phyloP scores from a whole-genome alignment of 1,140 invertebrate species.

The Harlomillsia oculata region DNA sequence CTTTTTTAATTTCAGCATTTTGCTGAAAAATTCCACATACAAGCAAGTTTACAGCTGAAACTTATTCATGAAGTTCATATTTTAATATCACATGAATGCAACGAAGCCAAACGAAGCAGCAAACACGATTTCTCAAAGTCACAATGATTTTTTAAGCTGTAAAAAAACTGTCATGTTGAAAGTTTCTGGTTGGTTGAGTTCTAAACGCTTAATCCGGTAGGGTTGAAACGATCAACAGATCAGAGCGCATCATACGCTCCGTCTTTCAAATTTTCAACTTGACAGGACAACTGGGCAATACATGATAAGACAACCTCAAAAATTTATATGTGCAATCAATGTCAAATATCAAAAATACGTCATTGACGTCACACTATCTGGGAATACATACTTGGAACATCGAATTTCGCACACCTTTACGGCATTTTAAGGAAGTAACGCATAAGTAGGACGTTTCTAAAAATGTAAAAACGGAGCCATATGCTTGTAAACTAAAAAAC shows the following conservation, averaged over 20 bases:
- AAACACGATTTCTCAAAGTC: constrained; percentile 3
- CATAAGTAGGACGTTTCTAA: no score
- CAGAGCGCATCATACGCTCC: constrained; percentile 4
- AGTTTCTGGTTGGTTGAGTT: constrained; percentile 7
- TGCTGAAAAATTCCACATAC: neutral
- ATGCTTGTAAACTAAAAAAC: no score
- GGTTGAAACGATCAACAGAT: constrained; percentile 6
- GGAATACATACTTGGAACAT: neutral
- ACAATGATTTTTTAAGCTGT: neutral
- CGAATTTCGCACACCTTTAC: neutral
- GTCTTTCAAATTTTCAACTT: neutral
- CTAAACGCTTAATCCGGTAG: constrained; percentile 11
- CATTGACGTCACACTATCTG: neutral
- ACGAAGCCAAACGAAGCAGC: neutral
- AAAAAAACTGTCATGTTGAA: constrained; percentile 12
- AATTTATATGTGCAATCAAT: no score
- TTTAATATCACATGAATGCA: neutral
- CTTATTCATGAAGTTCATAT: neutral
- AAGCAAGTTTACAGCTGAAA: constrained; percentile 6
- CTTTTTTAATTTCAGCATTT: neutral
- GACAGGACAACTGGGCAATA: no score
- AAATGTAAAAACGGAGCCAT: no score
- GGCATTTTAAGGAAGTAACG: neutral
- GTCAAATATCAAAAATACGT: no score
- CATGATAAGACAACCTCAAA: no score